Conservation (phyloP, 2,113 vertebrate genomes). For the Lepidothrix coronata region DNA sequence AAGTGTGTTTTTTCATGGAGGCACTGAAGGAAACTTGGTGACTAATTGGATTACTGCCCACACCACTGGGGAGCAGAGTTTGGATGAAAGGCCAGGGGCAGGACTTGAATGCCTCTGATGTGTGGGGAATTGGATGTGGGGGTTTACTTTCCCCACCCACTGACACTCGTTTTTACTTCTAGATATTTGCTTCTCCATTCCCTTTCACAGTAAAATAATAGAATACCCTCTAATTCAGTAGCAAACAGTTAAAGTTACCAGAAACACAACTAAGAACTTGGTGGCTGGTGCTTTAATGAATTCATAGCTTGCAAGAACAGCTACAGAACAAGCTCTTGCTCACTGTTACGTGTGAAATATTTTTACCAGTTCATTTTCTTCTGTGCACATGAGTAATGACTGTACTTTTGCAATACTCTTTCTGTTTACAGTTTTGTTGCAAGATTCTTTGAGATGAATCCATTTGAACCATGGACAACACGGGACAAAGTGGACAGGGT, state of each 20-base stretch:
- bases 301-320: neutral
- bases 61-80: neutral
- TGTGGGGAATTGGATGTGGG: neutral
- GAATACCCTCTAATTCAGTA: neutral
- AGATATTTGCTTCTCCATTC: neutral
- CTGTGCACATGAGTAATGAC: neutral
- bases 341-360: neutral
- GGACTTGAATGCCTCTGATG: neutral
- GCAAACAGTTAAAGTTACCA: neutral
- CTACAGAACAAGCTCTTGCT: neutral
- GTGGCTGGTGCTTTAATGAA: neutral
- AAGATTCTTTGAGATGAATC: constrained; percentile 82
- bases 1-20: neutral
- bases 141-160: neutral
- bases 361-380: neutral
- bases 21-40: neutral
- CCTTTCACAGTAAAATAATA: neutral
- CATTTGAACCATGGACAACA: constrained; percentile 89
- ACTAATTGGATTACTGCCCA: constrained; percentile 4
- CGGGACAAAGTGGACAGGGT: constrained; percentile 93
- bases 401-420: neutral
- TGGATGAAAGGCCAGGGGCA: neutral
- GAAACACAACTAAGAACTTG: neutral
- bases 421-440: constrained; percentile 76
- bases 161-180: neutral